phyloP scores from a whole-genome alignment of 1,140 invertebrate genomes.

The Tachypleus tridentatus region DNA sequence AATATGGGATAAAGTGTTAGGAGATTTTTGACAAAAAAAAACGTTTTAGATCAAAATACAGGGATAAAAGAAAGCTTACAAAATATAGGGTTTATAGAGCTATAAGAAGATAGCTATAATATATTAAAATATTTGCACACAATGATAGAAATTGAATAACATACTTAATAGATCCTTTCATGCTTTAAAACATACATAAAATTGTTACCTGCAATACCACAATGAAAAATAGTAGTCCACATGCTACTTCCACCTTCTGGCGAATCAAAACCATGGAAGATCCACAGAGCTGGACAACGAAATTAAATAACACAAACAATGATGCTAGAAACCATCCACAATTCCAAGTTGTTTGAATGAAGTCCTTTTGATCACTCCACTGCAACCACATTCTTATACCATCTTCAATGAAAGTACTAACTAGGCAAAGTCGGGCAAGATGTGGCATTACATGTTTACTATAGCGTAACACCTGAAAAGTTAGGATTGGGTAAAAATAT shows the following conservation, averaged over 20 bases:
- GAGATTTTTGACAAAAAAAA: too few species aligned
- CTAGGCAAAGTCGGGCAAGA: slow-evolving; percentile 84
- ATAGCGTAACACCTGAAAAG: slow-evolving; percentile 68
- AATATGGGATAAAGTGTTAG: too few species aligned
- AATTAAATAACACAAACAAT: slow-evolving; percentile 84
- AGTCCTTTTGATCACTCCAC: slow-evolving; percentile 95
- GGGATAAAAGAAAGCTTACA: too few species aligned
- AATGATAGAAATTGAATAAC: too few species aligned
- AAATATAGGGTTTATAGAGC: too few species aligned
- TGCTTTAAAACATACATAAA: too few species aligned
- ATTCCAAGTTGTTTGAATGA: slow-evolving; percentile 93
- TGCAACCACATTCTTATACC: slow-evolving; percentile 97
- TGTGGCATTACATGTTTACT: slow-evolving; percentile 89
- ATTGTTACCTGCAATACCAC: slow-evolving; percentile 74
- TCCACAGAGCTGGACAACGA: slow-evolving; percentile 87
- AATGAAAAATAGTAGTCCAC: slow-evolving; percentile 87
- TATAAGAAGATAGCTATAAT: too few species aligned
- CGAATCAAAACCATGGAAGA: slow-evolving; percentile 92
- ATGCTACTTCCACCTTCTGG: slow-evolving; percentile 85
- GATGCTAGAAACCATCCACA: slow-evolving; percentile 86
- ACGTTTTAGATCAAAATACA: too few species aligned
- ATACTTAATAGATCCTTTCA: too few species aligned
- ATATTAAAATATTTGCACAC: too few species aligned
- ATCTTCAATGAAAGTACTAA: slow-evolving; percentile 98
- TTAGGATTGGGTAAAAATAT: too few species aligned